These are phyloP conservation scores for Ahaetulla prasina DNA, from an alignment of 2,113 vertebrate genomes.

Conservation along the genomic window DNA sequence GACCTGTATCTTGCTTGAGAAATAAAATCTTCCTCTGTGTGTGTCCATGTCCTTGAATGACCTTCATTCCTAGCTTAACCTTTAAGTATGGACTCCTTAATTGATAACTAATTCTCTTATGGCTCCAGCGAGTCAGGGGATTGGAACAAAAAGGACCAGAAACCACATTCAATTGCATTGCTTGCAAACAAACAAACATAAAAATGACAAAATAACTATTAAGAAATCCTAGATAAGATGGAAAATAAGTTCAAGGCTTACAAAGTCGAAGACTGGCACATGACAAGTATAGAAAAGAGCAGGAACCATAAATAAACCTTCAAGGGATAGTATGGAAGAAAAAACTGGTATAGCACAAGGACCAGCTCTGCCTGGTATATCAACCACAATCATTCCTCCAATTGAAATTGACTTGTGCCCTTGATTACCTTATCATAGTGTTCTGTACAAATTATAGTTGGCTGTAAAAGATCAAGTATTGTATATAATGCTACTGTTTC, in stretches of 20 bases:
- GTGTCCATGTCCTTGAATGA: background rate
- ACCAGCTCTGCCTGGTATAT: background rate
- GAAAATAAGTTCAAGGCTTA: background rate
- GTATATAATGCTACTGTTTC: background rate
- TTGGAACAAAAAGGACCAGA: background rate
- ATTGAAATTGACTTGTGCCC: background rate
- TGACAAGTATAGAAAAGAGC: background rate
- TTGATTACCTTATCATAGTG: background rate
- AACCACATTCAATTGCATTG: background rate
- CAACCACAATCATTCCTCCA: background rate
- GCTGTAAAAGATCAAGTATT: background rate
- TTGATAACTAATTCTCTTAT: background rate
- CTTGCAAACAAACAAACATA: background rate
- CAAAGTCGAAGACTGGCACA: background rate
- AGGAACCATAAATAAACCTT: background rate
- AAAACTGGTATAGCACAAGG: background rate
- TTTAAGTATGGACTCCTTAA: background rate
- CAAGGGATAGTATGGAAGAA: background rate
- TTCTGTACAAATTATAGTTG: background rate
- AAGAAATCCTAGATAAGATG: background rate
- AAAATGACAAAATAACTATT: background rate
- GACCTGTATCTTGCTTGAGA: background rate
- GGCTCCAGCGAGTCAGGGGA: background rate
- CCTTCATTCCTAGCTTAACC: background rate
- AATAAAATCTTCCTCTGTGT: background rate